Percentiles rank a stretch among this genome's conserved stretches.
phyloP scores from a whole-genome alignment of 2,888 invertebrate genomes.

The Troides aeacus region DNA sequence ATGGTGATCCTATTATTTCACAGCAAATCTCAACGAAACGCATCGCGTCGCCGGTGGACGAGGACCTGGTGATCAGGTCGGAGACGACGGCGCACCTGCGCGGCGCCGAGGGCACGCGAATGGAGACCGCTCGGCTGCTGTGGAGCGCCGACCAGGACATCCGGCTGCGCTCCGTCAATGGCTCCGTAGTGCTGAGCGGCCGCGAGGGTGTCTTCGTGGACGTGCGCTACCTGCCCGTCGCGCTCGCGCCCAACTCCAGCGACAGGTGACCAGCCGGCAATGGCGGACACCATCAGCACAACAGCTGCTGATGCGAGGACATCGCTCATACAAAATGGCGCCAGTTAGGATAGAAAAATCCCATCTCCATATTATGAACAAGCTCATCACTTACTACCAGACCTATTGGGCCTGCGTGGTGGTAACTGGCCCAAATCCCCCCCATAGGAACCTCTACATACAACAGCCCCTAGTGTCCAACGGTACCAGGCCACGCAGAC shows the following conservation, averaged over 20 bases:
- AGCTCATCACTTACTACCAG: too few relatives aligned
- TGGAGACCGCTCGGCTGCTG: conserved; percentile 85
- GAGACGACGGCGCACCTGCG: conserved; percentile 84
- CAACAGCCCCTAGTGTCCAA: too few relatives aligned
- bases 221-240: conserved; percentile 85
- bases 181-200: conserved; percentile 84
- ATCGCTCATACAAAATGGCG: too few relatives aligned
- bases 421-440: too few relatives aligned
- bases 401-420: too few relatives aligned
- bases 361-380: too few relatives aligned
- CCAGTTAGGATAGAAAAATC: too few relatives aligned
- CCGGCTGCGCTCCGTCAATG: conserved; percentile 86
- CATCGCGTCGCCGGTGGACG: conserved; percentile 86
- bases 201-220: conserved; percentile 86
- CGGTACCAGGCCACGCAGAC: too few relatives aligned
- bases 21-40: conserved; percentile 84
- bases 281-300: too few relatives aligned
- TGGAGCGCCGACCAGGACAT: conserved; percentile 91
- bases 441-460: too few relatives aligned
- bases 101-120: conserved; percentile 88
- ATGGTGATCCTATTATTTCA: not conserved
- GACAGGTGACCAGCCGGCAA: too few relatives aligned
- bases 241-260: conserved; percentile 50
- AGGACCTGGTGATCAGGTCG: conserved; percentile 83
- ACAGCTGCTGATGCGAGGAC: too few relatives aligned